Conservation (phyloP, 2,888 invertebrate species). For the Apamea crenata region DNA sequence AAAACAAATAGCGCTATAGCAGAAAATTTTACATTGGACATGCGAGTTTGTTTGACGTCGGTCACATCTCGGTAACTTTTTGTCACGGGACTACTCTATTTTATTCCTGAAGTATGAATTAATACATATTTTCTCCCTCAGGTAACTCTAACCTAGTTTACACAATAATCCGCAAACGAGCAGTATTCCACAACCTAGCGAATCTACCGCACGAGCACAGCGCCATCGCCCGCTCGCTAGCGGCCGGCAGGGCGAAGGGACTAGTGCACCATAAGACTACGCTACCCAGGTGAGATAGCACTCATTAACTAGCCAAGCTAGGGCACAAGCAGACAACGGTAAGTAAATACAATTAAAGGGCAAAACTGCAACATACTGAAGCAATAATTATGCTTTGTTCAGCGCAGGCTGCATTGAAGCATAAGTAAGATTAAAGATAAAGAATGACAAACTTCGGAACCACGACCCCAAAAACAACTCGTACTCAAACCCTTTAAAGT, state of each 20-base stretch:
- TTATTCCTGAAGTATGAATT: not conserved
- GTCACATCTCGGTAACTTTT: not conserved
- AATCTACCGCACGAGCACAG: conserved; percentile 98
- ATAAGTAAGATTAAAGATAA: not conserved
- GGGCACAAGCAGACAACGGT: not conserved
- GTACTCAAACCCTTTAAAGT: not conserved
- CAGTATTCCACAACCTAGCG: conserved; percentile 99
- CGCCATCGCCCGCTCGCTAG: conserved; percentile 95
- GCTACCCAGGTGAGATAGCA: conserved; percentile 51
- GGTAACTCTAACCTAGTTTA: conserved; percentile 99
- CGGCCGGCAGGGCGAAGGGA: conserved; percentile 70
- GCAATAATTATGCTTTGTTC: not conserved
- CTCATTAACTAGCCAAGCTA: conserved; percentile 91
- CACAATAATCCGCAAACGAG: conserved; percentile 99
- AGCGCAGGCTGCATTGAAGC: not conserved
- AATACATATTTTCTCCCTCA: conserved; percentile 71
- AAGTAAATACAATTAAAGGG: not conserved
- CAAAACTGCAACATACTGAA: not conserved
- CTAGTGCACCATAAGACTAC: conserved; percentile 61
- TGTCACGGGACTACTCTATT: not conserved
- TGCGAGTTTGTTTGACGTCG: not conserved
- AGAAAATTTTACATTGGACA: not conserved
- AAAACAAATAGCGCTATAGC: not conserved
- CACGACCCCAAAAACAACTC: not conserved
- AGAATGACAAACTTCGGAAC: not conserved